Evolutionary conservation across 2,113 vertebrate species (phyloP), one percentile per base, ranked within the genome.

Genomic region (Psilopsiagon aymara): DNA sequence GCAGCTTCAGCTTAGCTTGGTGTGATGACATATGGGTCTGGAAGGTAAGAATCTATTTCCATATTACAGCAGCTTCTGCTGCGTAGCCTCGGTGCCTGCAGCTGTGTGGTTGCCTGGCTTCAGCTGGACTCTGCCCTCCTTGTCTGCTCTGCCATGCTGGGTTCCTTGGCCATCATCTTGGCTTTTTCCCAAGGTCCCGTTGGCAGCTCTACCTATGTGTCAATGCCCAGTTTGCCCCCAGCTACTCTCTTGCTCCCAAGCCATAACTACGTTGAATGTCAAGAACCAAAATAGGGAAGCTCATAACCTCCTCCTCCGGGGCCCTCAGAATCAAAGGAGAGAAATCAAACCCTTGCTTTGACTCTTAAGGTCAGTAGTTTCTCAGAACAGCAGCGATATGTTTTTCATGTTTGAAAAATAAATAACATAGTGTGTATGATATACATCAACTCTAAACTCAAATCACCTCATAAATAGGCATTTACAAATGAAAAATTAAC

Each of bases 41-140:
- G 71, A 95, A 91, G 88, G 89, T 68, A 90, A 79, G 86, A 91
- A 94, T 94, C 88, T 77, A 90, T 96, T 96, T 92, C 84, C 92
- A 69, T 97, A 91, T 90, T 85, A 84, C 7, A 95, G 86, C 83
- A 94, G 90, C 67, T 92, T 93, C 86, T 95, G 64, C 82, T 92
- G 87, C 11, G 11, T 79, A 84, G 59, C 57, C 66, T 92, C 9
- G 0, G 47, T 2, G 24, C 82, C 63, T 76, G 79, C 57, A 81
- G 68, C 71, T 74, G 46, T 62, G 63, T 49, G 19, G 43, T 29
- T 92, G 82, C 57, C 86, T 71, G 80, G 52, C 60, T 86, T 87
- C 10, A 4, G 77, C 77, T 89, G 69, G 81, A 92, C 70, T 8
- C 17, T 89, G 66, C 41, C 47, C 20, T 84, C 57, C 44, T 73